Conservation (phyloP, 2,888 invertebrate genomes). For the Euspilapteryx auroguttella region DNA sequence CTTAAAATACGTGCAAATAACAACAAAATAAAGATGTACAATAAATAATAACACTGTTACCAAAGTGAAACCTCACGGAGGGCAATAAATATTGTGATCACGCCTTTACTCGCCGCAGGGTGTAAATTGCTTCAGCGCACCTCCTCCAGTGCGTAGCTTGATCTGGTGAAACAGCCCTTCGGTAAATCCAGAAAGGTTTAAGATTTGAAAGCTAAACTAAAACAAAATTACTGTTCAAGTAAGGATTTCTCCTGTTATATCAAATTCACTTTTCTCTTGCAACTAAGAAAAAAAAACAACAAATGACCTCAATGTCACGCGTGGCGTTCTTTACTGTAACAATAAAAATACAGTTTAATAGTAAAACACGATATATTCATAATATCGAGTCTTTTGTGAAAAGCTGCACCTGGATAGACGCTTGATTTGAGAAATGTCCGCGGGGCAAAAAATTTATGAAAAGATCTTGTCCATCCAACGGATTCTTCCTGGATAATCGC, state of each 20-base stretch:
- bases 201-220: constrained; percentile 1
- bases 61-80: too few species aligned
- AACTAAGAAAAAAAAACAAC: too few species aligned
- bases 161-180: constrained; percentile 1
- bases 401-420: constrained; percentile 51
- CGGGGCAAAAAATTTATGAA: constrained; percentile 49
- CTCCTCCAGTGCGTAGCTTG: constrained; percentile 5
- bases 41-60: not conserved
- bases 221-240: too few species aligned
- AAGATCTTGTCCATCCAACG: constrained; percentile 28
- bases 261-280: too few species aligned
- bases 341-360: too few species aligned
- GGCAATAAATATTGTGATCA: too few species aligned
- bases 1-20: too few species aligned
- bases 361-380: too few species aligned
- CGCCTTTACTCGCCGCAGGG: constrained; percentile 30
- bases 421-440: constrained; percentile 34
- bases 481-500: constrained; percentile 40
- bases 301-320: too few species aligned
- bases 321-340: too few species aligned
- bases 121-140: constrained; percentile 32
- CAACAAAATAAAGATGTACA: too few species aligned
- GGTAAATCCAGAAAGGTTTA: not conserved
- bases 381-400: constrained; percentile 9
- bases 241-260: too few species aligned